Conservation (phyloP, 2,888 invertebrate species). For the Doris montereyensis region DNA sequence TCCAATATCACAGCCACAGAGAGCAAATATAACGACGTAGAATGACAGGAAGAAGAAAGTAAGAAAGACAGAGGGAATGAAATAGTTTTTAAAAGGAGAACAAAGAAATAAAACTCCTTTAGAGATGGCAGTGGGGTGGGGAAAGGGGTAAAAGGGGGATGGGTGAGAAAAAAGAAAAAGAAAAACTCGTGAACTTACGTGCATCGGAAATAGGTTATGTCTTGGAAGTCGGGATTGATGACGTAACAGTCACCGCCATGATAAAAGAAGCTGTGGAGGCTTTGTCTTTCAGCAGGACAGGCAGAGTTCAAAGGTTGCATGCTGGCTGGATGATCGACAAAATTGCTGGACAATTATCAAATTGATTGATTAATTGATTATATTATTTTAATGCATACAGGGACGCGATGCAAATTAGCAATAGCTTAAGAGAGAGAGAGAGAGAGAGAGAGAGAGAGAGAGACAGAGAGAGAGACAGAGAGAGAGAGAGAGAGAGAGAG, state of each 20-base stretch:
- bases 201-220: background rate
- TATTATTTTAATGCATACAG: too few species aligned
- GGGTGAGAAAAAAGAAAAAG: background rate
- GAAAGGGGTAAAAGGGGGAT: background rate
- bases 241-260: slow-evolving; percentile 7
- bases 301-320: slow-evolving; percentile 6
- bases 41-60: too few species aligned
- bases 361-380: too few species aligned
- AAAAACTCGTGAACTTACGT: background rate
- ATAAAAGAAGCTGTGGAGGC: background rate
- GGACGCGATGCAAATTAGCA: too few species aligned
- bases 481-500: too few species aligned
- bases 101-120: background rate
- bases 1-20: too few species aligned
- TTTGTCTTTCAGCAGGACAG: background rate
- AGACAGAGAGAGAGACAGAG: too few species aligned
- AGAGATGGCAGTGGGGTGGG: background rate
- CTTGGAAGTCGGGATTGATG: background rate
- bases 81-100: background rate
- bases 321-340: background rate
- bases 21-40: too few species aligned
- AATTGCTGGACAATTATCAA: background rate
- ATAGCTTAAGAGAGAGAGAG: too few species aligned
- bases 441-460: too few species aligned
- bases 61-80: too few species aligned